Evolutionary conservation across 2,113 vertebrate species (phyloP).

Genomic region (Perccottus glenii): DNA sequence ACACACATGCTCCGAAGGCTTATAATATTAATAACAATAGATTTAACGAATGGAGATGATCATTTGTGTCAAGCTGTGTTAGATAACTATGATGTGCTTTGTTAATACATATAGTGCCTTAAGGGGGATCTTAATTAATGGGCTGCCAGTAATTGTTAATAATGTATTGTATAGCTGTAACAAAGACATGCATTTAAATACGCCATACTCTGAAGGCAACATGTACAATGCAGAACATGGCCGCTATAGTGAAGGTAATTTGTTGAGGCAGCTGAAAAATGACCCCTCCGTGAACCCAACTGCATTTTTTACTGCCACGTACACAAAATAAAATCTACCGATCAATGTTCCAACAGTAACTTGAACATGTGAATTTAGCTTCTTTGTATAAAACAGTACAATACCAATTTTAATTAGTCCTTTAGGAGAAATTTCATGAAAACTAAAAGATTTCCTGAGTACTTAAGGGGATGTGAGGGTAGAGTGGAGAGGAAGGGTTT

Average conservation of each 20-base stretch:
- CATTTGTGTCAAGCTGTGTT: conserved; percentile 7
- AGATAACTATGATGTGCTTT: conserved; percentile 6
- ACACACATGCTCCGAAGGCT: neutral
- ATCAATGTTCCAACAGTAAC: conserved; percentile 2
- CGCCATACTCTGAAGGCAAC: conserved; percentile 9
- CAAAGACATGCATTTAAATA: neutral
- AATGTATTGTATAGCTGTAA: neutral
- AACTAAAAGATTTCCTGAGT: neutral
- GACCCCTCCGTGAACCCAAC: conserved; percentile 18
- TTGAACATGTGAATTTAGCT: neutral
- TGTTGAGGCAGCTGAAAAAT: conserved; percentile 18
- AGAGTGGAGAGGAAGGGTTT: conserved; percentile 5
- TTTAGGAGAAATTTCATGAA: neutral
- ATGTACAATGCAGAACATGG: neutral
- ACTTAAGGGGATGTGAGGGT: neutral
- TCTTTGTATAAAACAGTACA: neutral
- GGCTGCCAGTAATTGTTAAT: neutral
- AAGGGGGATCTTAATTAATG: conserved; percentile 1
- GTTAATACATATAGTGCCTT: conserved; percentile 4
- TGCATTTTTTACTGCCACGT: conserved; percentile 3
- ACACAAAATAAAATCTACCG: conserved; percentile 5
- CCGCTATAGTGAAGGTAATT: conserved; percentile 19
- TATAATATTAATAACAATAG: conserved; percentile 6
- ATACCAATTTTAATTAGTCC: conserved; percentile 14
- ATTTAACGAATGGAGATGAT: conserved; percentile 7